Evolutionary conservation across 1,140 invertebrate genomes (phyloP), one percentile per base, ranked within the genome.

Genomic region (Paracyclopina nana): DNA sequence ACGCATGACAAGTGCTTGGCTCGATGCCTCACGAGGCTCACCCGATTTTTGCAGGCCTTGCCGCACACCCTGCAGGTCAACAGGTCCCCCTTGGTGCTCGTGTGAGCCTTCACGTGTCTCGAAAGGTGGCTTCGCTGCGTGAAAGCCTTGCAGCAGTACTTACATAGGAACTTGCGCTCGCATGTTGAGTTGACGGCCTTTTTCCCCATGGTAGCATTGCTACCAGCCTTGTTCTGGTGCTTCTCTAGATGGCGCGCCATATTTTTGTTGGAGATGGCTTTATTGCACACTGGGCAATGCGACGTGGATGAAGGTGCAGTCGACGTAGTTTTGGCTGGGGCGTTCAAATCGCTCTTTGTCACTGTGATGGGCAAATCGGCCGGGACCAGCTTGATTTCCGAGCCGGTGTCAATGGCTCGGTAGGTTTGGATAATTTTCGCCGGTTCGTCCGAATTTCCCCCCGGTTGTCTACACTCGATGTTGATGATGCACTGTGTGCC

Each of bases 51-150:
- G 52, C 56, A 57, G 50, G 52, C 52, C 49, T 57, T 57, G 48
- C 51, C 50, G 31, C 56, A 57, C 42, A 55, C 42, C 52, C 55
- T 54, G 38, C 56, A 57, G 50, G 51, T 53, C 27, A 53, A 50
- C 29, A 54, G 53, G 27, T 56, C 51, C 40, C 53, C 44, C 53
- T 52, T 54, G 30, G 53, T 50, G 34, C n/a, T n/a, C n/a, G n/a
- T n/a, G n/a, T n/a, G n/a, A n/a, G 43, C 40, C 6, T 75, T 72
- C 59, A 78, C 72, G 63, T 79, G 77, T 65, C 77, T 74, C 57
- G 72, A 69, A 53, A 77, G 70, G 65, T 77, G 76, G 65, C 72
- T 74, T 53, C 48, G 58, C 72, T 76, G 68, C 75, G 77, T 63
- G 71, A 56, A 56, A 45, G 53, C 69, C 57, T 73, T 70, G 55